phyloP scores from a whole-genome alignment of 2,797 vertebrate species.

The Hafferia zeledoni region DNA sequence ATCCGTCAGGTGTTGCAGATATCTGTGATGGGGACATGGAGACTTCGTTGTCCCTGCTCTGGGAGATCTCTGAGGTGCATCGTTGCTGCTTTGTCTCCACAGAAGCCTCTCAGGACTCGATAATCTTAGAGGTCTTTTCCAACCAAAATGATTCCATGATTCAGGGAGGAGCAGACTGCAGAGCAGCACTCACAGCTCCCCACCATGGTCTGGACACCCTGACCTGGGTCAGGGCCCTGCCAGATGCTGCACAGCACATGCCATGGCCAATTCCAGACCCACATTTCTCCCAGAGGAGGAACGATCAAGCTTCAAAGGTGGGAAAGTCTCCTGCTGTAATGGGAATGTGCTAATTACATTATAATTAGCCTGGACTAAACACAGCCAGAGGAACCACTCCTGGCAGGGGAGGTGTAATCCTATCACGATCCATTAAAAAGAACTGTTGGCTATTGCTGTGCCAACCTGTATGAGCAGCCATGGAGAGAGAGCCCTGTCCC shows the following conservation, averaged over 20 bases:
- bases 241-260: background rate
- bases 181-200: background rate
- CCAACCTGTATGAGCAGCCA: fast-evolving
- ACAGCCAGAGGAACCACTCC: background rate
- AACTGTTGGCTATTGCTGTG: background rate
- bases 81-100: background rate
- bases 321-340: background rate
- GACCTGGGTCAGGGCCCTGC: fast-evolving
- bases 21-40: background rate
- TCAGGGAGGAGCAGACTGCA: background rate
- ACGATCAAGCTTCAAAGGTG: background rate
- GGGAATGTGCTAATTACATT: background rate
- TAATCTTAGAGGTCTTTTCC: background rate
- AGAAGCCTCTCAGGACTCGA: background rate
- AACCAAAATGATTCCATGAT: background rate
- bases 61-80: fast-evolving
- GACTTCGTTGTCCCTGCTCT: background rate
- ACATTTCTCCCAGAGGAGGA: background rate
- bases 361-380: background rate
- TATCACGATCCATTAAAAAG: fast-evolving
- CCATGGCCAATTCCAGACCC: background rate
- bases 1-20: background rate
- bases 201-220: background rate
- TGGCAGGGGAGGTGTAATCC: background rate
- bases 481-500: background rate